Evolutionary conservation across 1,140 invertebrate species (phyloP).

Genomic region (Sweltsa coloradensis): DNA sequence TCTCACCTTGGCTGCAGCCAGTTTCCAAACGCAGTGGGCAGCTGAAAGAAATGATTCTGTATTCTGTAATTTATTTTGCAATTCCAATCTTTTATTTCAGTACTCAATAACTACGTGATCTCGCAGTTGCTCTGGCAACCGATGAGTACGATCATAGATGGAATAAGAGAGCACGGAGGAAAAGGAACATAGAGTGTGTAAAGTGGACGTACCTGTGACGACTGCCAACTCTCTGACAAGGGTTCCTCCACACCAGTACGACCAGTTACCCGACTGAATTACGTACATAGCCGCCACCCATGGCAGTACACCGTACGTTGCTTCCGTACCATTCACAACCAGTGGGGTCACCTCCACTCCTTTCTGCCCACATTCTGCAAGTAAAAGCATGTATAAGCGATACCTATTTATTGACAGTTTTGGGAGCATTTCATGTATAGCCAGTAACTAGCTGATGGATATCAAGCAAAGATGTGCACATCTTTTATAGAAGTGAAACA

Average conservation of each 20-base stretch:
- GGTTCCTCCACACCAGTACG: conserved; percentile 32
- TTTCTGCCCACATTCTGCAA: conserved; percentile 19
- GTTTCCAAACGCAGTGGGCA: conserved; percentile 33
- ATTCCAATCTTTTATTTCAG: too few species aligned
- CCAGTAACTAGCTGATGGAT: too few species aligned
- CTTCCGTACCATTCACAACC: conserved; percentile 27
- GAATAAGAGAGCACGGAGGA: too few species aligned
- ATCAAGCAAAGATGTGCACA: too few species aligned
- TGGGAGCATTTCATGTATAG: too few species aligned
- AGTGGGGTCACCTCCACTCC: conserved; percentile 20
- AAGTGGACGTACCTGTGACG: conserved; percentile 23
- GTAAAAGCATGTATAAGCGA: conserved; percentile 2
- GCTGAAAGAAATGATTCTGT: conserved; percentile 22
- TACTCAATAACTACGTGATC: too few species aligned
- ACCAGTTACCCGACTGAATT: conserved; percentile 25
- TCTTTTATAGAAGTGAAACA: too few species aligned
- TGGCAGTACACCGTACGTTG: conserved; percentile 20
- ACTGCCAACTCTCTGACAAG: conserved; percentile 28
- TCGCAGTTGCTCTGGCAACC: too few species aligned
- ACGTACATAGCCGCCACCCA: conserved; percentile 32
- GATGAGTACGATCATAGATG: too few species aligned
- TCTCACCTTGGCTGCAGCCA: conserved; percentile 22
- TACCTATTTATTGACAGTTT: background rate
- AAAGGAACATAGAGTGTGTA: too few species aligned
- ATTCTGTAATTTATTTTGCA: too few species aligned